Base-by-base conservation (phyloP, 2,888 invertebrate genomes). In the Luperina testacea region DNA sequence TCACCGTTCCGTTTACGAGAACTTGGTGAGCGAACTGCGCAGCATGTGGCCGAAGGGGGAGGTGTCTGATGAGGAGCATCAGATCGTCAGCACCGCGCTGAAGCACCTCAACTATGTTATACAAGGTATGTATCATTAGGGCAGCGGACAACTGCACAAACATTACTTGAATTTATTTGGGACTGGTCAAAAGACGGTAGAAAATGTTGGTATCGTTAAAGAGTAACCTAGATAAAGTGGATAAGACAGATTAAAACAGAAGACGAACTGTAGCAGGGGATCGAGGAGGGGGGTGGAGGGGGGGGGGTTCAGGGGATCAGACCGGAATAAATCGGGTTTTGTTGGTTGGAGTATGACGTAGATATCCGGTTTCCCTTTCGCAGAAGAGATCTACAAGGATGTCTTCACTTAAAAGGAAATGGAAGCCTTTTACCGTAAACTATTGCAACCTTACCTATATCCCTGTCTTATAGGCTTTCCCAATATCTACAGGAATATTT, bases 11-110 rank as follows among this genome's bases (percentile, higher is more conserved):
- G 87, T 95, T 0, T 95, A 92, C 61, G 94, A 95, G 59, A 89
- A 89, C 72, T 38, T 95, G 38, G 83, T 93, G 7, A 81, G 9
- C 7, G 89, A 89, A 51, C 80, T 89, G 20, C 88, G 88, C 32
- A 78, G 80, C 17, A 95, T 96, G 96, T 96, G 95, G 95, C 96
- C 96, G 0, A 80, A 69, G 5, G 94, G 91, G 0, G 71, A 78
- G 0, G 91, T 95, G 4, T 81, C 92, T 0, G 88, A 92, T 24
- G 95, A 94, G 51, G 95, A 96, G 78, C 90, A 94, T 77, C 51
- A 65, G 24, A 89, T 95, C 78, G 84, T 95, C 32, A 90, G 76
- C 6, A 87, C 83, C 0, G 92, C 93, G 0, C 82, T 93, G 20
- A 86, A 38, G 24, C 91, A 91, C 20, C 90, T 94, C 3, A 91